Percentiles rank a stretch among this genome's conserved stretches.
phyloP scores from a whole-genome alignment of 2,888 invertebrate species.

The Cantharis rustica region DNA sequence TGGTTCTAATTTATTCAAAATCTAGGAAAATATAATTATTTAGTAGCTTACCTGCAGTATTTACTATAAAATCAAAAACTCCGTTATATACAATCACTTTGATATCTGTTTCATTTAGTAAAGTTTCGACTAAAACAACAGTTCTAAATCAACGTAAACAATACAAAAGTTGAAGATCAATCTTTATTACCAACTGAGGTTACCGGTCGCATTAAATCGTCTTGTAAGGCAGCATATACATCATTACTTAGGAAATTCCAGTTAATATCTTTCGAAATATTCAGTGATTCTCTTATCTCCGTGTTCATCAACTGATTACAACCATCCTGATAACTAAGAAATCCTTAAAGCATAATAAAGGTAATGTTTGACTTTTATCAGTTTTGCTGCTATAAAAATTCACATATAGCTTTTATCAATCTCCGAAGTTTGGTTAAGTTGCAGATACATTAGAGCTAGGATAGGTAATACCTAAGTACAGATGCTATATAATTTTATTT shows the following conservation, averaged over 20 bases:
- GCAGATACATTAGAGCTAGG: background rate
- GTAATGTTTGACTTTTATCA: background rate
- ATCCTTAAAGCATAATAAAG: slow-evolving; percentile 32
- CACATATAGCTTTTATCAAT: background rate
- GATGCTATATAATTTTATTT: background rate
- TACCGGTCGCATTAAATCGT: slow-evolving; percentile 82
- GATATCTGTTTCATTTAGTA: slow-evolving; percentile 43
- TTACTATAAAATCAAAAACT: slow-evolving; percentile 47
- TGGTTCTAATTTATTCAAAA: background rate
- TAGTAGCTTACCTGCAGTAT: slow-evolving; percentile 41
- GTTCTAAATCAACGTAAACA: slow-evolving; percentile 19
- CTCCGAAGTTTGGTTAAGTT: background rate
- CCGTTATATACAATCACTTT: slow-evolving; percentile 48
- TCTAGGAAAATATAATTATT: background rate
- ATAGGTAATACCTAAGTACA: background rate
- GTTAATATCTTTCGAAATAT: slow-evolving; percentile 65
- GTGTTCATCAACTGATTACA: slow-evolving; percentile 70
- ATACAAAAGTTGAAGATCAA: slow-evolving; percentile 15
- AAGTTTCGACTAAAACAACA: slow-evolving; percentile 42
- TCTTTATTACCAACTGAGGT: slow-evolving; percentile 48
- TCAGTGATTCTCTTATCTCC: slow-evolving; percentile 67
- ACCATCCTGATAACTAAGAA: slow-evolving; percentile 40
- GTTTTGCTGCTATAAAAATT: background rate
- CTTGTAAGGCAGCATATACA: slow-evolving; percentile 65
- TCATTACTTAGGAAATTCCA: slow-evolving; percentile 68